phyloP scores from a whole-genome alignment of 1,140 invertebrate species.

The Musca vetustissima region DNA sequence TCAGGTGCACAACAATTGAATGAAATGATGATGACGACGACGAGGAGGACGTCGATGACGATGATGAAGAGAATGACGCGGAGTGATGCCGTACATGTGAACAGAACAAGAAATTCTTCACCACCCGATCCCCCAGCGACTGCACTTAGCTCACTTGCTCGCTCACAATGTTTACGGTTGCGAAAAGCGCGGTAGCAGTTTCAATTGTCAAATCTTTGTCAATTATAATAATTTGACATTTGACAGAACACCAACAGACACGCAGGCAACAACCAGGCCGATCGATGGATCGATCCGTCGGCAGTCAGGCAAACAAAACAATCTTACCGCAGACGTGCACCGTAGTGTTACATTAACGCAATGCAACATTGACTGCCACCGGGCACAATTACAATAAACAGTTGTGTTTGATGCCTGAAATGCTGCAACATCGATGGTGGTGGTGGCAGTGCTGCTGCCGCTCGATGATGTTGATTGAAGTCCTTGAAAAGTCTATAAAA shows the following conservation, averaged over 20 bases:
- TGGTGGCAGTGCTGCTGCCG: not conserved
- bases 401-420: not conserved
- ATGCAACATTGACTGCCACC: conserved; percentile 16
- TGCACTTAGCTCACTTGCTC: not conserved
- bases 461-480: conserved; percentile 4
- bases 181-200: conserved; percentile 25
- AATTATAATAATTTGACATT: conserved; percentile 46
- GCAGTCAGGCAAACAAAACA: not conserved
- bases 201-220: conserved; percentile 40
- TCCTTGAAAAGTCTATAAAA: conserved; percentile 15
- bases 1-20: conserved; percentile 5
- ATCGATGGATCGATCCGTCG: too few species aligned
- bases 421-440: not conserved
- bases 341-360: conserved; percentile 19
- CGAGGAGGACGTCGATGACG: conserved; percentile 3
- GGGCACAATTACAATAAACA: conserved; percentile 8
- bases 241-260: conserved; percentile 39
- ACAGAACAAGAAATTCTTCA: too few species aligned
- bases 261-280: not conserved
- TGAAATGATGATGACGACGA: conserved; percentile 4
- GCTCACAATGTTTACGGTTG: not conserved
- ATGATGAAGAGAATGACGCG: conserved; percentile 7
- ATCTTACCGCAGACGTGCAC: not conserved
- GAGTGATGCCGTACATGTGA: not conserved
- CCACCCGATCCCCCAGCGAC: not conserved